Evolutionary conservation across 1,140 invertebrate genomes (phyloP), one percentile per base, ranked within the genome.

Genomic region (Andrena cerasifolii): DNA sequence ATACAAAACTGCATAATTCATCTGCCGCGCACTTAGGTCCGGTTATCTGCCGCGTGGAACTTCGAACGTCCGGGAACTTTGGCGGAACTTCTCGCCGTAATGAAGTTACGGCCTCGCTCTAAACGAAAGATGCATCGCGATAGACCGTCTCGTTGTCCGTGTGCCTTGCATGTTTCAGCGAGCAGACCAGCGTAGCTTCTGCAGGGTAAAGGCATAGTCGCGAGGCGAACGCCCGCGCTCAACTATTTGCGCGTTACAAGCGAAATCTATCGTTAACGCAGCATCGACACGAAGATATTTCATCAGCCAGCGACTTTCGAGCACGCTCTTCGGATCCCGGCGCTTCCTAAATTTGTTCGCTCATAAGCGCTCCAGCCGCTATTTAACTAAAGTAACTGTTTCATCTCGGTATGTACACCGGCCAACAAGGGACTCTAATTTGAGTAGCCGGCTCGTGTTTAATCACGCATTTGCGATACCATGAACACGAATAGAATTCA

Each of bases 1-100:
- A 80, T 62, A 72, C 72, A 84, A 80, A 85, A 85, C 73, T 80
- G 73, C 53, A 80, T 83, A 84, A 85, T 84, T 84, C 80, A 84
- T 84, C 33, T 3, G 36, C 21, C 21, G 62, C 76, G 62, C 76
- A 70, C 67, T 68, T 77, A 58, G 47, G 75, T 54, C 72, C 66
- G 43, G 47, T 76, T 76, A 76, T 76, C 73, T 49, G 31, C 40
- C 6, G 12, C 10, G 8, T 2, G 36, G 28, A 71, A 71, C 56
- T 71, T 77, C 33, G 33, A 33, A 31, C 56, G 67, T 21, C 26
- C 16, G 1, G 8, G 26, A 77, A 71, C 45, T 77, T 77, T 10
- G 43, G 0, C 10, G 21, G 14, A 59, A 76, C 53, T 68, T 68
- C 21, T 14, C 31, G 21, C 31, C 36, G 36, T 71, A 77, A 77